Evolutionary conservation across 1,140 invertebrate genomes (phyloP), one percentile per base, ranked within the genome.

Genomic region (Agraylea sexmaculata): DNA sequence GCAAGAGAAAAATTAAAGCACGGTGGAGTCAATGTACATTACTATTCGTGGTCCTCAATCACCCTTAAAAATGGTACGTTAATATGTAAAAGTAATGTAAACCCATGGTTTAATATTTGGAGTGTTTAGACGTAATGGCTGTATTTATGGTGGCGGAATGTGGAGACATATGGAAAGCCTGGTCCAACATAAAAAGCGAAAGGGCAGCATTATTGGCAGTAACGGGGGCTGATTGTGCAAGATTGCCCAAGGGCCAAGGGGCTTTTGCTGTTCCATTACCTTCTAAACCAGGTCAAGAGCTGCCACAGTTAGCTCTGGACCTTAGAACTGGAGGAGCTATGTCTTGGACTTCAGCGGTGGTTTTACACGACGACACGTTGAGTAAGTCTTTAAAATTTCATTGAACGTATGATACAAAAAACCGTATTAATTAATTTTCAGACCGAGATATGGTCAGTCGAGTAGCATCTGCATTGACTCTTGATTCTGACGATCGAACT

Each of bases 301-400:
- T 86, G 25, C 70, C 82, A 0, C 84, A 87, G 63, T 59, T 87
- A 4, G 54, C 86, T 8, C 59, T 83, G 0, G 84, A 87, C 58
- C 58, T 84, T 11, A 68, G 79, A 43, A 71, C 70, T 3, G 60
- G 58, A 4, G 60, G 69, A 28, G 60, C 69, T 10, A 62, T 84
- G 12, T 60, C 71, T 30, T 87, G 82, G 82, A 78, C 74, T 43
- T 73, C 74, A 11, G 68, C 75, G 6, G 69, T 77, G 30, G 58
- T 86, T 18, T 58, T 87, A 18, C 73, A 82, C 49, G 83, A 87
- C 50, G 66, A 77, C 45, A 73, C 69, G 0, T 68, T 82, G 38
- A 72, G 83, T 86, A 64, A 64, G 64, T 55, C 44, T 42, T 39
- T 36, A 30, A 12, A 2, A 31, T 4, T 11, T 30, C 36, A 13